Base-by-base conservation (phyloP, 2,888 invertebrate genomes). In the Ptilodon capucinus region DNA sequence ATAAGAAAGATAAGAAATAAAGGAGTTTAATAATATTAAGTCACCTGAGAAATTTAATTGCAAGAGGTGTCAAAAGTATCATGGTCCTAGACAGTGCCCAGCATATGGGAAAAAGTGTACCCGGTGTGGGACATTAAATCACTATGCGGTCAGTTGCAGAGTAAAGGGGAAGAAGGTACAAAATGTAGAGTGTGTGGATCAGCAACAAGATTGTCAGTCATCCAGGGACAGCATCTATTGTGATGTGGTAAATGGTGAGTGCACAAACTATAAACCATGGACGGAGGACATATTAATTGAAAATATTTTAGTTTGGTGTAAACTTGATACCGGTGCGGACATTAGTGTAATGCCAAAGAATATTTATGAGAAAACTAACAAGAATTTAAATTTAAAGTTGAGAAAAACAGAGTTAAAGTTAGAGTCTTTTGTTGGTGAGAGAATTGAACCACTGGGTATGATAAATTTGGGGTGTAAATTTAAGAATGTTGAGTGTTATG, bases 261-360 rank as follows among this genome's bases (percentile, higher is more conserved):
- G n/a, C n/a, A n/a, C n/a, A n/a, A n/a, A n/a, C n/a, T n/a, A n/a
- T n/a, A n/a, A n/a, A n/a, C n/a, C n/a, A n/a, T 39, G 39, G 39
- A n/a, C 4, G 1, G 19, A 21, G 6, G 2, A 14, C 1, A 19
- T 39, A 17, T 1, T 2, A 9, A 38, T 39, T 9, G 38, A 44
- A 19, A 39, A 44, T 4, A 5, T 13, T 8, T 36, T 16, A 8
- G 9, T 55, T n/a, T 32, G 40, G n/a, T 55, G 51, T 30, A 47
- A 44, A 21, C 39, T 53, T n/a, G 53, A 57, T 25, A 53, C 47
- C 8, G 56, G 56, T 30, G 52, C 52, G 4, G 56, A 56, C 30
- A 42, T 56, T 0, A 56, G 52, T 40, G 40, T 55, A 9, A 48
- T 57, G 57, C 48, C 54, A n/a, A n/a, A n/a, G n/a, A n/a, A n/a